A percentile compares a stretch with the other conserved stretches of the same genome.
Conservation (phyloP, 2,797 vertebrate species). For the Leontopithecus rosalia region DNA sequence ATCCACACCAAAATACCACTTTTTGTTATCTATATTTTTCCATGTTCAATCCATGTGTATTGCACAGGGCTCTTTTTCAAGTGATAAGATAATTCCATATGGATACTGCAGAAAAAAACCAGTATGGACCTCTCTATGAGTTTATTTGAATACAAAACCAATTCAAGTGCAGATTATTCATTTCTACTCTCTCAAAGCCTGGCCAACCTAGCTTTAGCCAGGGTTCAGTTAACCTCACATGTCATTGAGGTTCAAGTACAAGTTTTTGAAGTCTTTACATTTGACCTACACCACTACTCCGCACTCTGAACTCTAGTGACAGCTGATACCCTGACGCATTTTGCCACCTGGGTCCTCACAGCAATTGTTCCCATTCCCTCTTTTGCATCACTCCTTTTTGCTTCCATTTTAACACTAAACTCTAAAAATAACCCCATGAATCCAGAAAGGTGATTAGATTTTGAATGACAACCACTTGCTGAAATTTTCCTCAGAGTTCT, state of each 20-base stretch:
- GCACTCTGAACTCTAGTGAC: background rate
- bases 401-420: background rate
- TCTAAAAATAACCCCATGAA: background rate
- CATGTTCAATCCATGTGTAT: background rate
- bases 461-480: background rate
- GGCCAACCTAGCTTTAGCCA: background rate
- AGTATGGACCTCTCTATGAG: background rate
- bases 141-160: background rate
- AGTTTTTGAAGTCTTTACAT: background rate
- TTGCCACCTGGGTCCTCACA: background rate
- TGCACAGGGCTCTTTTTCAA: background rate
- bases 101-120: background rate
- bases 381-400: background rate
- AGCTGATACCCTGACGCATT: background rate
- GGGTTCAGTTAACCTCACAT: background rate
- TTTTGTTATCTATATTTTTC: background rate
- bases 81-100: background rate
- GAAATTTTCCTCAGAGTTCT: background rate
- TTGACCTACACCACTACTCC: background rate
- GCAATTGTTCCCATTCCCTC: background rate
- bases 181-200: background rate
- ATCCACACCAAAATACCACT: background rate
- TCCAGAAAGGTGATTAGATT: background rate
- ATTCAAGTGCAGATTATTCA: background rate
- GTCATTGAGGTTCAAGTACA: background rate